These are phyloP conservation scores for Mythimna ferrago DNA, from an alignment of 2,888 invertebrate genomes.

Conservation along the genomic window DNA sequence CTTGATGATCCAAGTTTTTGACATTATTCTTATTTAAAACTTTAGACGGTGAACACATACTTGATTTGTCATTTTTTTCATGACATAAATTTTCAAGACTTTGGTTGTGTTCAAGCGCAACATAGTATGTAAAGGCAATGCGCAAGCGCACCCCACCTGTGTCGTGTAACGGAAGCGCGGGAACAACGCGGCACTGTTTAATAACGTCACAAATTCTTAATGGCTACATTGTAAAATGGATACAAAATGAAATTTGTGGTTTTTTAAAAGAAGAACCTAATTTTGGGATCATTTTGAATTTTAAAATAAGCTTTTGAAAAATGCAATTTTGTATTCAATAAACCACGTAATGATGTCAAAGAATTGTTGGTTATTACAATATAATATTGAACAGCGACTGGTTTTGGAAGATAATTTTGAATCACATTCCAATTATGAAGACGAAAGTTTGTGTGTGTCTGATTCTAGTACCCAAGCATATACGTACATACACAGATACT, in stretches of 20 bases:
- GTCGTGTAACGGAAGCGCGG: constrained; percentile 59
- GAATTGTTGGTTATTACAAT: background rate
- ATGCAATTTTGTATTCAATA: background rate
- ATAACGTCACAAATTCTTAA: constrained; percentile 47
- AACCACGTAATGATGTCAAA: background rate
- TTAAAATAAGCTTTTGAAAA: background rate
- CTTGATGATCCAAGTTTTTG: background rate
- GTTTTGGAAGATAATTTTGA: background rate
- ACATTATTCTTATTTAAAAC: background rate
- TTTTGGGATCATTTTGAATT: background rate
- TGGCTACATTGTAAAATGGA: constrained; percentile 32
- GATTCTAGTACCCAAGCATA: too few species aligned
- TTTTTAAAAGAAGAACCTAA: background rate
- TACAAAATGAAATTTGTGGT: constrained; percentile 1
- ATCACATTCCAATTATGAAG: too few species aligned
- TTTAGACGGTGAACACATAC: background rate
- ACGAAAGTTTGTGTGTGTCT: too few species aligned
- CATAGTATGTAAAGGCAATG: constrained; percentile 31
- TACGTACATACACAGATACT: too few species aligned
- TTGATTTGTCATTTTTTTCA: background rate
- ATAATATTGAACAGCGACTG: background rate
- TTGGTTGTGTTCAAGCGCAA: constrained; percentile 14
- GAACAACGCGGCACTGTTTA: constrained; percentile 50
- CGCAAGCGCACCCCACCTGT: constrained; percentile 61
- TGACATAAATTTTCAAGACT: constrained; percentile 8